A percentile compares a stretch with the other conserved stretches of the same genome.
These are phyloP conservation scores for Athene cunicularia DNA, from an alignment of 2,113 vertebrate genomes.

Conservation along the genomic window DNA sequence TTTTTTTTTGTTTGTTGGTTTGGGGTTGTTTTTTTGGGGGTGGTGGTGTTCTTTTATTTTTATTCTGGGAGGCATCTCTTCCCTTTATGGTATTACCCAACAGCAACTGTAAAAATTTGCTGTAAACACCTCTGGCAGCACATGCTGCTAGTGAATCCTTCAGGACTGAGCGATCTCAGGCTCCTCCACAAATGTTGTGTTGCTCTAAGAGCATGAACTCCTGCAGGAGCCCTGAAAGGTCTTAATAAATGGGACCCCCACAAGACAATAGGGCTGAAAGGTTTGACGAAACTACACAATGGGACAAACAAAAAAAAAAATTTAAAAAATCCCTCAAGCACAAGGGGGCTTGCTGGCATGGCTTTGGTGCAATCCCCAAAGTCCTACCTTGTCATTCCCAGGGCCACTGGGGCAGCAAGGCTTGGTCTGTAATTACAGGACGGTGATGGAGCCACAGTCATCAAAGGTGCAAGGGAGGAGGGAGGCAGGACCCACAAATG, in stretches of 20 bases:
- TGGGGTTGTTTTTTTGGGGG: no score
- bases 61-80: not conserved
- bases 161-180: not conserved
- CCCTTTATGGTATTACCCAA: not conserved
- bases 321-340: not conserved
- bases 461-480: not conserved
- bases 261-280: not conserved
- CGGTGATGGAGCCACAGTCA: fast-evolving
- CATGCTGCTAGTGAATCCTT: not conserved
- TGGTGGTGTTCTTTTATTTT: no score
- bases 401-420: not conserved
- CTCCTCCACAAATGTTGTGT: not conserved
- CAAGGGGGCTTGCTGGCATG: not conserved
- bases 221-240: not conserved
- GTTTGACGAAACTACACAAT: not conserved
- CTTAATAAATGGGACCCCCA: not conserved
- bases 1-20: no score
- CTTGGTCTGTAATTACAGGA: not conserved
- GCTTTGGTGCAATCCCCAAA: not conserved
- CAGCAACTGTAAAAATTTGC: not conserved
- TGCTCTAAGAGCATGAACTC: not conserved
- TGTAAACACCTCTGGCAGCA: not conserved
- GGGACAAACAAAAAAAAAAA: not conserved
- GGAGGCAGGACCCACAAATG: not conserved
- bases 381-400: not conserved